Percentiles rank a stretch among this genome's conserved stretches.
These are phyloP conservation scores for Notolabrus celidotus DNA, from an alignment of 2,797 vertebrate species.

Conservation along the genomic window DNA sequence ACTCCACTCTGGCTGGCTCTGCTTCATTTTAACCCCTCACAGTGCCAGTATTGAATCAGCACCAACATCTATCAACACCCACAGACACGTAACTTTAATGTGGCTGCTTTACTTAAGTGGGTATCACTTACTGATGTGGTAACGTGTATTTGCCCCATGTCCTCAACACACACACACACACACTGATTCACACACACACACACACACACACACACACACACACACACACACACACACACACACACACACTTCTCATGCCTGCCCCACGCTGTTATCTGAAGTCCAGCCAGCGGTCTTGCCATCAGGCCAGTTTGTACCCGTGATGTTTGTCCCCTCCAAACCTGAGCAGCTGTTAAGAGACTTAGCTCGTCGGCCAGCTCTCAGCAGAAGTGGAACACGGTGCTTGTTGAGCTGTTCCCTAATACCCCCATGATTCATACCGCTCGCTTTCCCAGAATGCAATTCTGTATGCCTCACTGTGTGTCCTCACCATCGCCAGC, in stretches of 20 bases:
- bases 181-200: conserved; percentile 3
- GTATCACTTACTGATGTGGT: conserved; percentile 64
- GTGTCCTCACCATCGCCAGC: conserved; percentile 66
- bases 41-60: conserved; percentile 53
- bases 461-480: conserved; percentile 60
- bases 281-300: conserved; percentile 66
- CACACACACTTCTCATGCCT: conserved; percentile 8
- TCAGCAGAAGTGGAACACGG: conserved; percentile 70
- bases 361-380: conserved; percentile 62
- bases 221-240: conserved; percentile 2
- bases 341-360: conserved; percentile 79
- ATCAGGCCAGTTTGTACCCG: conserved; percentile 62
- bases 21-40: conserved; percentile 40
- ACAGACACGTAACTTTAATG: conserved; percentile 55
- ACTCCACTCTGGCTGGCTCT: conserved; percentile 45
- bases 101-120: conserved; percentile 53
- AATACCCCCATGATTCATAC: conserved; percentile 77
- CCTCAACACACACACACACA: conserved; percentile 9
- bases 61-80: conserved; percentile 45
- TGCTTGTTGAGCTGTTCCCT: conserved; percentile 68
- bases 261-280: conserved; percentile 55
- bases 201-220: not conserved
- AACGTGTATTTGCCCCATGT: conserved; percentile 56
- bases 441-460: conserved; percentile 78
- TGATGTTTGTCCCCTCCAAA: conserved; percentile 68